A percentile compares a stretch with the other conserved stretches of the same genome.
Evolutionary conservation across 2,113 vertebrate species (phyloP).

Genomic region (Syngnathus floridae): DNA sequence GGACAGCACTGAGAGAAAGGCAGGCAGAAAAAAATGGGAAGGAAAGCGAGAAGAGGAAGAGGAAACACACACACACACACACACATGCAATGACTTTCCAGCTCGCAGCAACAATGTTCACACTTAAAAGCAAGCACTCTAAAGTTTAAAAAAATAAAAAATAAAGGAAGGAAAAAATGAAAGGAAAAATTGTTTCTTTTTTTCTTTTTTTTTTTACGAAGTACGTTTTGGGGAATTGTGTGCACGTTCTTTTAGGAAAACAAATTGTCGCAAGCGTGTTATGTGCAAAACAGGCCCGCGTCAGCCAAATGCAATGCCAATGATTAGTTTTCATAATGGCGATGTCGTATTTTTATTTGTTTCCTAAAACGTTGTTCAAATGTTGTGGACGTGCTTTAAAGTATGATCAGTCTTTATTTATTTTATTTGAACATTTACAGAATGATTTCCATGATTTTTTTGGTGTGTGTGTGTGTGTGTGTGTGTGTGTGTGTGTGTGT

Average conservation of each 20-base stretch:
- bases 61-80: constrained; percentile 37
- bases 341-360: neutral
- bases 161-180: constrained; percentile 58
- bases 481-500: no score
- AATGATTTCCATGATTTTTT: no score
- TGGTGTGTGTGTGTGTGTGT: no score
- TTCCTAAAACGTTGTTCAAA: neutral
- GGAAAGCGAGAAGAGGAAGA: constrained; percentile 42
- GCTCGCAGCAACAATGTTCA: constrained; percentile 67
- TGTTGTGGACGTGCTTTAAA: neutral
- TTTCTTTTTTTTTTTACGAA: constrained; percentile 53
- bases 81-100: constrained; percentile 44
- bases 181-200: constrained; percentile 48
- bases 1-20: constrained; percentile 65
- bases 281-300: neutral
- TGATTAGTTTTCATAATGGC: neutral
- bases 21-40: constrained; percentile 30
- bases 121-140: constrained; percentile 52
- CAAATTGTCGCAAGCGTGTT: constrained; percentile 24
- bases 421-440: no score
- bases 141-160: constrained; percentile 34
- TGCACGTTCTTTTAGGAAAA: constrained; percentile 57
- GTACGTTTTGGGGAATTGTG: constrained; percentile 52
- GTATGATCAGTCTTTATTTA: neutral
- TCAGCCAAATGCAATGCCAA: neutral